Evolutionary conservation across 2,888 invertebrate genomes (phyloP).

Genomic region (Ennomos erosarius): DNA sequence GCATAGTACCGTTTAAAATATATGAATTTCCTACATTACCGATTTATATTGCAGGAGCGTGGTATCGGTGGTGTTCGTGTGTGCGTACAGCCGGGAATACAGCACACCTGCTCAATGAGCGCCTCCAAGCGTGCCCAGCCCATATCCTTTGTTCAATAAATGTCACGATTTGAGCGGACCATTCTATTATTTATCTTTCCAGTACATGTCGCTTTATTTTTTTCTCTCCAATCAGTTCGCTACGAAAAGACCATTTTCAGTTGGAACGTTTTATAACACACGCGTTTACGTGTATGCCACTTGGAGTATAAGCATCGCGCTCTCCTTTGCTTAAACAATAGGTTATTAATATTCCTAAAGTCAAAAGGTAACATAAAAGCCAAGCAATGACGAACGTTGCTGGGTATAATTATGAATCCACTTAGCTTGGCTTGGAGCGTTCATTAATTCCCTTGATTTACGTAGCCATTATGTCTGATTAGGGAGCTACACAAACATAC

Average conservation of each 20-base stretch:
- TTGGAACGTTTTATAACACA: slow-evolving; percentile 11
- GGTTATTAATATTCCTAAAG: slow-evolving; percentile 39
- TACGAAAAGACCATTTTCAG: slow-evolving; percentile 6
- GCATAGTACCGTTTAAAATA: not conserved
- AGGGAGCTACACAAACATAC: slow-evolving; percentile 15
- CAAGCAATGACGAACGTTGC: slow-evolving; percentile 12
- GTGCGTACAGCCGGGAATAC: slow-evolving; percentile 2
- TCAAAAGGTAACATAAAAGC: slow-evolving; percentile 34
- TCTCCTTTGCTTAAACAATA: slow-evolving; percentile 29
- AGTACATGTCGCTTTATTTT: slow-evolving; percentile 5
- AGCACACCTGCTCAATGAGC: not conserved
- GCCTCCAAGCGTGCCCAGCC: slow-evolving; percentile 13
- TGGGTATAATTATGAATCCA: slow-evolving; percentile 24
- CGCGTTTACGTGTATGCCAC: slow-evolving; percentile 7
- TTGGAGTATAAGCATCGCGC: slow-evolving; percentile 2
- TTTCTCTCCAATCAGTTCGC: not conserved
- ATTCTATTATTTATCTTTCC: slow-evolving; percentile 17
- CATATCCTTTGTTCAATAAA: slow-evolving; percentile 27
- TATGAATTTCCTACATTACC: slow-evolving; percentile 6
- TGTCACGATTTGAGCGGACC: slow-evolving; percentile 8
- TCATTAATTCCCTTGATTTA: slow-evolving; percentile 32
- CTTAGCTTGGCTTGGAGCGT: slow-evolving; percentile 20
- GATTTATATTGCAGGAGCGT: slow-evolving; percentile 4
- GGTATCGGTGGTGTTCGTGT: slow-evolving; percentile 1
- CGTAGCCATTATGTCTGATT: slow-evolving; percentile 28